Conservation (phyloP, 2,113 vertebrate species). For the Pyrgilauda ruficollis region DNA sequence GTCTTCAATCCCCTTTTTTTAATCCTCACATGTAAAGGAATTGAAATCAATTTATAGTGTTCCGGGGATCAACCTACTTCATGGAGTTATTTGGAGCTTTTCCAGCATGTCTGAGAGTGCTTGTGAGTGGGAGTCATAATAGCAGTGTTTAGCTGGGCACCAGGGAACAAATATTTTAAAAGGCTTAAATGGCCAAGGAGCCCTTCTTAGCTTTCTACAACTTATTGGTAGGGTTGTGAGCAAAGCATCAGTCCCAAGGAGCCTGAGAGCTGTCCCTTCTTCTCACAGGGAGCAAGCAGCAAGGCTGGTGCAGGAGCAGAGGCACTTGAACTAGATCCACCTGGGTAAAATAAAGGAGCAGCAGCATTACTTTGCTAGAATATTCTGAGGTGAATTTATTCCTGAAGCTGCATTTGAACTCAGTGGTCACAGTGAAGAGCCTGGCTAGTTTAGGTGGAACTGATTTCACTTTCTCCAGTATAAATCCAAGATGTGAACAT, state of each 20-base stretch:
- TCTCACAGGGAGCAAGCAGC: rapidly evolving
- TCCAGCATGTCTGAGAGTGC: neutral
- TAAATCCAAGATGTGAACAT: neutral
- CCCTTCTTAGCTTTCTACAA: neutral
- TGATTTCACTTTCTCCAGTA: neutral
- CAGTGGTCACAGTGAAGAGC: neutral
- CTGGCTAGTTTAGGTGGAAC: neutral
- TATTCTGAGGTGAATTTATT: neutral
- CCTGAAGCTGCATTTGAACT: neutral
- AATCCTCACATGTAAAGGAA: neutral
- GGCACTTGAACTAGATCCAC: neutral
- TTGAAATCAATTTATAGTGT: neutral
- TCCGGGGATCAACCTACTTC: neutral
- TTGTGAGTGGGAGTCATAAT: neutral
- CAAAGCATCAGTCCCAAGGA: neutral
- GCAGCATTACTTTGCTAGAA: neutral
- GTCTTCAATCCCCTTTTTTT: neutral
- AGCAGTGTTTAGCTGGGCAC: neutral
- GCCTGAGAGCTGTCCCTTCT: neutral
- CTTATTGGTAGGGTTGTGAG: neutral
- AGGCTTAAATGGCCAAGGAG: neutral
- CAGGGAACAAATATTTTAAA: neutral
- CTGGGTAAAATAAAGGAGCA: neutral
- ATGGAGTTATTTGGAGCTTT: neutral
- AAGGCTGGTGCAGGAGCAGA: neutral